Evolutionary conservation across 2,888 invertebrate species (phyloP), one percentile per base, ranked within the genome.

Genomic region (Timema podura): DNA sequence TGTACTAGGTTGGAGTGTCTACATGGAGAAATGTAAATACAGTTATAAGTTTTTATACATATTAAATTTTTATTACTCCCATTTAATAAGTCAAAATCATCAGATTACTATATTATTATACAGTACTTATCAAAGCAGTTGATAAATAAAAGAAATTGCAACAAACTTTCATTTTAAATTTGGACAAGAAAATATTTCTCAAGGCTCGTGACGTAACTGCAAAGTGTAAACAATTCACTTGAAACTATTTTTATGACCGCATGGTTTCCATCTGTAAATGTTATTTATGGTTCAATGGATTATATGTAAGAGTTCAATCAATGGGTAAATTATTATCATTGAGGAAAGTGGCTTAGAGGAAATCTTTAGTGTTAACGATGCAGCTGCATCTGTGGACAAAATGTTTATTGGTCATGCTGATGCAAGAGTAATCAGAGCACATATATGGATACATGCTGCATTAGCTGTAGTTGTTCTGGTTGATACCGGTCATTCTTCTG

Each of bases 1-100:
- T n/a, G n/a, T 54, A 10, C 54, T 16, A 7, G 54, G 54, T 54
- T 54, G 54, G 54, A 54, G 16, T 54, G 54, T 13, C 54, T 54
- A 15, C 6, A 54, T 54, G 54, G 10, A 54, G 54, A 6, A 10
- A 7, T 15, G n/a, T 15, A n/a, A 54, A 13, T 15, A 16, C 10
- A 5, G 11, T 15, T 16, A 54, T 15, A 10, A 13, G 16, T 54
- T 54, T 15, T 10, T 13, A 54, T 15, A 15, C n/a, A 13, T 54
- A 13, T 15, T 15, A 54, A 54, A 54, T n/a, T 54, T 7, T 16
- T 54, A 54, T 54, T 13, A 15, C 54, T 54, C 54, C 54, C 54
- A 54, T 54, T 54, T 16, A 54, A 6, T 16, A 7, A n/a, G n/a
- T n/a, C n/a, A n/a, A n/a, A n/a, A n/a, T 15, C n/a, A 13, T 16